Base-by-base conservation (phyloP, 2,888 invertebrate species). In the Steinernema scapterisci region DNA sequence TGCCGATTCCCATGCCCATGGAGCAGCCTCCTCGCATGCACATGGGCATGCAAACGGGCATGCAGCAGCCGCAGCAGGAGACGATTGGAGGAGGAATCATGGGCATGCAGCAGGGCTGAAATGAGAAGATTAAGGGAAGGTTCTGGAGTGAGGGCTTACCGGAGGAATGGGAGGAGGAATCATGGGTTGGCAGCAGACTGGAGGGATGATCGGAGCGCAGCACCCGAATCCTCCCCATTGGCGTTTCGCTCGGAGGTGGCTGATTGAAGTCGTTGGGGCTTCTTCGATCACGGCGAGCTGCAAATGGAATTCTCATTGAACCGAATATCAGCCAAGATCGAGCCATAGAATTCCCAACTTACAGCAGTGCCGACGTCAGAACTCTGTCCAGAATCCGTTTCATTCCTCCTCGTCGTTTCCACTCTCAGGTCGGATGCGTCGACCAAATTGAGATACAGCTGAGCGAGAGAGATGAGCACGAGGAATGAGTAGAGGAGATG, bases 31-130 rank as follows among this genome's bases (percentile, higher is more conserved):
- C 74, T 16, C 56, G 72, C 82, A 82, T 79, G 72, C 83, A 83
- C 74, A 80, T 77, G 13, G 82, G 81, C 77, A 81, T 77, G 71
- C 83, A 83, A 43, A 82, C 79, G n/a, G 83, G 83, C 75, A 81
- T 77, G 70, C 83, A 83, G 71, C 82, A 83, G 21, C 83, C 78
- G 75, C 82, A 82, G 48, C 82, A 82, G 3, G 63, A 63, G 63
- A 63, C 38, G 13, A 63, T 63, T 6, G 63, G 63, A 1, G 63
- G 63, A 16, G 63, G 63, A 38, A 63, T 63, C 63, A 63, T 25
- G 2, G 63, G 63, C 63, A 63, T 63, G 63, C 63, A 63, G 63
- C 63, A 63, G 19, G 71, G 71, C 71, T 71, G 71, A 44, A 71
- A 56, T 25, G 5, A 19, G 19, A 11, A 31, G 63, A 27, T 45